Evolutionary conservation across 1,140 invertebrate species (phyloP).

Genomic region (Andricus grossulariae): DNA sequence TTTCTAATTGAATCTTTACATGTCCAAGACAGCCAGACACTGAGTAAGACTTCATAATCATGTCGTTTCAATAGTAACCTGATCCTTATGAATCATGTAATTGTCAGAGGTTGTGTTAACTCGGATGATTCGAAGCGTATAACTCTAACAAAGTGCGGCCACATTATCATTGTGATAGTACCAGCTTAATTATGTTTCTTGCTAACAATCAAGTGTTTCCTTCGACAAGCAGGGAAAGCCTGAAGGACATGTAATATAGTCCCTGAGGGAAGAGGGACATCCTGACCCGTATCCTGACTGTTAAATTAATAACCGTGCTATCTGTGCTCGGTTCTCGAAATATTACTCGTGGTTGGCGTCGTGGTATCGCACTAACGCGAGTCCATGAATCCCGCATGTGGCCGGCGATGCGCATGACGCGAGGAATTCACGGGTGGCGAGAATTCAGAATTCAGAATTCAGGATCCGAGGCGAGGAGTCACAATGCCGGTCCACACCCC

Average conservation of each 20-base stretch:
- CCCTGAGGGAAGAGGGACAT: neutral
- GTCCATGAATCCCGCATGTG: constrained; percentile 13
- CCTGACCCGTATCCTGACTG: constrained; percentile 13
- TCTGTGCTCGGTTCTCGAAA: constrained; percentile 1
- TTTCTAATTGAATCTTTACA: too few relatives aligned
- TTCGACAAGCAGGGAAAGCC: neutral
- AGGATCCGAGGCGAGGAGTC: constrained; percentile 48
- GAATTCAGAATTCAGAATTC: constrained; percentile 47
- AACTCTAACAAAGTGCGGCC: too few relatives aligned
- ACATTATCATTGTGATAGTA: neutral
- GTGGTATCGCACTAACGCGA: neutral
- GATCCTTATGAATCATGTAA: too few relatives aligned
- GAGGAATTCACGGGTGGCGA: constrained; percentile 52
- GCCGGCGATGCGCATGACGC: constrained; percentile 33
- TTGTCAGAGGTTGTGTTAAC: too few relatives aligned
- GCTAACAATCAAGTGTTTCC: neutral
- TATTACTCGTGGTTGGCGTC: constrained; percentile 8
- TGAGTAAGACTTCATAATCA: too few relatives aligned
- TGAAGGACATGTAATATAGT: neutral
- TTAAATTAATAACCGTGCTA: constrained; percentile 17
- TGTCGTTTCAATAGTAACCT: too few relatives aligned
- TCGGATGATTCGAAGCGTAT: too few relatives aligned
- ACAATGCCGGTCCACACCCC: constrained; percentile 64
- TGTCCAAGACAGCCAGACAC: too few relatives aligned
- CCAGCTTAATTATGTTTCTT: constrained; percentile 12